Percentiles rank a stretch among this genome's conserved stretches.
Conservation (phyloP, 2,888 invertebrate species). For the Notodonta dromedarius region DNA sequence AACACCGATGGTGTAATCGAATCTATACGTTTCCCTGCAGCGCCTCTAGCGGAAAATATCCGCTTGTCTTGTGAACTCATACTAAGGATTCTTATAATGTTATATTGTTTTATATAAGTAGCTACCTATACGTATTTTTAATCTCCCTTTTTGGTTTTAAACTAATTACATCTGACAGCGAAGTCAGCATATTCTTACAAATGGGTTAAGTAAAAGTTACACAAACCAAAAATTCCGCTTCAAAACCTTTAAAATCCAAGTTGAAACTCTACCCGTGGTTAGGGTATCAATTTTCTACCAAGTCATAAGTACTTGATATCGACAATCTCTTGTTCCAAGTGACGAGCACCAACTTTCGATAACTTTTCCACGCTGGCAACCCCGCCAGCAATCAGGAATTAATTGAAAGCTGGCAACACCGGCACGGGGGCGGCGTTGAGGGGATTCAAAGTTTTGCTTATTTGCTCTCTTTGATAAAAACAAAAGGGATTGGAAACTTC, state of each 20-base stretch:
- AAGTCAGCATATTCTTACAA: no score
- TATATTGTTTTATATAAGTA: no score
- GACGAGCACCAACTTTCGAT: slow-evolving; percentile 39
- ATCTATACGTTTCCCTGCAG: no score
- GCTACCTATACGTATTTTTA: no score
- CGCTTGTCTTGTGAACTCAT: no score
- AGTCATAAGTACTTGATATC: slow-evolving; percentile 15
- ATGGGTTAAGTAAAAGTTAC: no score
- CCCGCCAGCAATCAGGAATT: slow-evolving; percentile 42
- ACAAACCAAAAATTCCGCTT: no score
- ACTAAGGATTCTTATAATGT: no score
- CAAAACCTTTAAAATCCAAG: neutral
- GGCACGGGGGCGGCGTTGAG: neutral
- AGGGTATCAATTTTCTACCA: slow-evolving; percentile 12
- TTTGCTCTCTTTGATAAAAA: slow-evolving; percentile 6
- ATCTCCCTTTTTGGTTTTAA: no score
- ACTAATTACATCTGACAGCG: no score
- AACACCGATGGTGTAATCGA: no score
- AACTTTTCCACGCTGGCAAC: slow-evolving; percentile 25
- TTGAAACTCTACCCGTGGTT: neutral
- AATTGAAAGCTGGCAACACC: slow-evolving; percentile 26
- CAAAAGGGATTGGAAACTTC: slow-evolving; percentile 7
- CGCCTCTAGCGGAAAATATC: no score
- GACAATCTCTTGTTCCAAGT: slow-evolving; percentile 16
- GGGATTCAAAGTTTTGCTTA: slow-evolving; percentile 1